Evolutionary conservation across 1,140 invertebrate genomes (phyloP).

Genomic region (Pygmarrhopalites habei): DNA sequence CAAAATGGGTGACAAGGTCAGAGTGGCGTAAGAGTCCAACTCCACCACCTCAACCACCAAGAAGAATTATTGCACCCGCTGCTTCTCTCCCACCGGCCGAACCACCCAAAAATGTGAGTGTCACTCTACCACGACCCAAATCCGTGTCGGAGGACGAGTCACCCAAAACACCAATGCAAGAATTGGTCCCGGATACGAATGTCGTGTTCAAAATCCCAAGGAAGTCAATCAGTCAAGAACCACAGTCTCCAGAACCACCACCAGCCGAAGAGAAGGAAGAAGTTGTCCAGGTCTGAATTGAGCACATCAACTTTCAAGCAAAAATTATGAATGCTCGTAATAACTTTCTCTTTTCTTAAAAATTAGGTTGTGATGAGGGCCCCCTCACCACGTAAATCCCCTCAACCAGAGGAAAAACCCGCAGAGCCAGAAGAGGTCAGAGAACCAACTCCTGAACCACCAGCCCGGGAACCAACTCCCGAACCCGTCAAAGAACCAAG

Average conservation of each 20-base stretch:
- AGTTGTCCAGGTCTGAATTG: neutral
- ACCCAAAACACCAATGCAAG: neutral
- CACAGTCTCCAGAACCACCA: neutral
- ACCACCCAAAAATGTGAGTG: neutral
- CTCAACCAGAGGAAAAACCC: neutral
- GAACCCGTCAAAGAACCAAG: neutral
- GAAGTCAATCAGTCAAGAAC: conserved; percentile 8
- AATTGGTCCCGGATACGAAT: neutral
- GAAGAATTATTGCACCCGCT: neutral
- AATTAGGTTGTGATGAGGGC: too few species aligned
- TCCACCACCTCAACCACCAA: neutral
- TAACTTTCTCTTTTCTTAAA: too few species aligned
- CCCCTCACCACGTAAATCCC: neutral
- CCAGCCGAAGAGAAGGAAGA: neutral
- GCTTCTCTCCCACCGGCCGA: neutral
- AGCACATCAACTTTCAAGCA: neutral
- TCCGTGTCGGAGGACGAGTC: neutral
- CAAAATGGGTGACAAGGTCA: neutral
- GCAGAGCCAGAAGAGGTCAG: neutral
- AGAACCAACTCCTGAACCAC: neutral
- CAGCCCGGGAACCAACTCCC: neutral
- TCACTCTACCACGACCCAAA: conserved; percentile 3
- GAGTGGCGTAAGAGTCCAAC: neutral
- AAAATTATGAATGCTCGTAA: too few species aligned
- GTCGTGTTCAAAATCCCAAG: conserved; percentile 8